Evolutionary conservation across 2,113 vertebrate species (phyloP).

Genomic region (Lycocorax pyrrhopterus): DNA sequence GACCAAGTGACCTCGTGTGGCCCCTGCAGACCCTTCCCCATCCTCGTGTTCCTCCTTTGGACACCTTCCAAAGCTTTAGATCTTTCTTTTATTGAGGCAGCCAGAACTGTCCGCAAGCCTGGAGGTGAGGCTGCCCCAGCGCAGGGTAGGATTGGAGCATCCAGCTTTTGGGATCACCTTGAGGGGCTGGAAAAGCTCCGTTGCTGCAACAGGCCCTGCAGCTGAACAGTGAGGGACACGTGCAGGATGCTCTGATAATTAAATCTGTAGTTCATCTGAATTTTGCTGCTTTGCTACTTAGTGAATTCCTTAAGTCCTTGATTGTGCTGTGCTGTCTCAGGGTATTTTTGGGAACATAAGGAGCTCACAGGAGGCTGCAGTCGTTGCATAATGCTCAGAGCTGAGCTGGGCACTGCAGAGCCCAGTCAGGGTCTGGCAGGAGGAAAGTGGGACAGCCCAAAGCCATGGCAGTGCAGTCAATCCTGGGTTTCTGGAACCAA

Average conservation of each 20-base stretch:
- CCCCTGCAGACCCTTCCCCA: neutral
- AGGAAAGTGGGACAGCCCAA: neutral
- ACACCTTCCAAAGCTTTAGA: neutral
- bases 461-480: neutral
- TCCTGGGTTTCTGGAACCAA: neutral
- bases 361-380: neutral
- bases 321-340: neutral
- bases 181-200: neutral
- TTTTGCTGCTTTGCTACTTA: neutral
- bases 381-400: neutral
- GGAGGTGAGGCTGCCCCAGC: neutral
- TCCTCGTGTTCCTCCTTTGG: neutral
- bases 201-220: neutral
- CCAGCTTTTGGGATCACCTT: neutral
- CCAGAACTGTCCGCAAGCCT: neutral
- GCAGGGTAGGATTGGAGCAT: neutral
- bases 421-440: neutral
- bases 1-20: neutral
- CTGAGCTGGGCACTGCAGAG: neutral
- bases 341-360: neutral
- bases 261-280: neutral
- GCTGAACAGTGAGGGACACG: neutral
- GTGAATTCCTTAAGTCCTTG: neutral
- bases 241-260: neutral
- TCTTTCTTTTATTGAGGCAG: neutral